These are phyloP conservation scores for Drosophila teissieri DNA, from an alignment of 1,140 invertebrate genomes.

Conservation along the genomic window DNA sequence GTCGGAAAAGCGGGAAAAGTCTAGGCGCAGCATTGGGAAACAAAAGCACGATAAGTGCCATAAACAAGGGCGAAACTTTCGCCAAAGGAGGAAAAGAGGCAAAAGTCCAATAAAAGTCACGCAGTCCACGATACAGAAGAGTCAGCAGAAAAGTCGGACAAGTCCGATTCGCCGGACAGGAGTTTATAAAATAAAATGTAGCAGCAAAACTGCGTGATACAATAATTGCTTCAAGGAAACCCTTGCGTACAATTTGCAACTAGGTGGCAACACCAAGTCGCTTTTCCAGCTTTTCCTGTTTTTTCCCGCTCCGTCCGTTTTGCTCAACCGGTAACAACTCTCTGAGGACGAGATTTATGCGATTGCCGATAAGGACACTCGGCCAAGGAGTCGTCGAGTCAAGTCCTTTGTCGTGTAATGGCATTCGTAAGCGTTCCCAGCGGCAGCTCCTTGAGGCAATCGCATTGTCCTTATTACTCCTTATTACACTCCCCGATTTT, in stretches of 20 bases:
- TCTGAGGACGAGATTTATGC: slow-evolving; percentile 80
- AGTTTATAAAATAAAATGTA: slow-evolving; percentile 48
- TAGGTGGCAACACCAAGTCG: slow-evolving; percentile 68
- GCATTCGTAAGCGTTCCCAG: slow-evolving; percentile 65
- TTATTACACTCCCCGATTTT: slow-evolving; percentile 18
- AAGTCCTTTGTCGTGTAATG: slow-evolving; percentile 66
- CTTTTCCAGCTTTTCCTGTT: slow-evolving; percentile 1
- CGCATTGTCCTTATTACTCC: slow-evolving; percentile 62
- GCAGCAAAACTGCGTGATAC: slow-evolving; percentile 52
- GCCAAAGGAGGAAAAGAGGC: slow-evolving; percentile 46
- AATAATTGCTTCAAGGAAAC: slow-evolving; percentile 74
- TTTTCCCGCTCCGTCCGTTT: slow-evolving; percentile 11
- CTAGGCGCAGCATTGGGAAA: slow-evolving; percentile 52
- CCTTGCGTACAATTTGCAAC: slow-evolving; percentile 77
- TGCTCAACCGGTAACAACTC: slow-evolving; percentile 71
- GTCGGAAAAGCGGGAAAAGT: slow-evolving; percentile 8
- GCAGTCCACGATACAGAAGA: slow-evolving; percentile 62
- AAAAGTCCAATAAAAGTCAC: slow-evolving; percentile 80
- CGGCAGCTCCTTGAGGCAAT: slow-evolving; percentile 52
- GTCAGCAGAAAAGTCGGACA: slow-evolving; percentile 64
- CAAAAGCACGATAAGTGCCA: slow-evolving; percentile 80
- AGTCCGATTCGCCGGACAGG: slow-evolving; percentile 40
- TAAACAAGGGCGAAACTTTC: slow-evolving; percentile 78
- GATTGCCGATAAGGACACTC: slow-evolving; percentile 68
- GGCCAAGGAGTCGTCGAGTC: slow-evolving; percentile 31